Conservation (phyloP, 2,797 vertebrate species). For the Xenentodon cancila region DNA sequence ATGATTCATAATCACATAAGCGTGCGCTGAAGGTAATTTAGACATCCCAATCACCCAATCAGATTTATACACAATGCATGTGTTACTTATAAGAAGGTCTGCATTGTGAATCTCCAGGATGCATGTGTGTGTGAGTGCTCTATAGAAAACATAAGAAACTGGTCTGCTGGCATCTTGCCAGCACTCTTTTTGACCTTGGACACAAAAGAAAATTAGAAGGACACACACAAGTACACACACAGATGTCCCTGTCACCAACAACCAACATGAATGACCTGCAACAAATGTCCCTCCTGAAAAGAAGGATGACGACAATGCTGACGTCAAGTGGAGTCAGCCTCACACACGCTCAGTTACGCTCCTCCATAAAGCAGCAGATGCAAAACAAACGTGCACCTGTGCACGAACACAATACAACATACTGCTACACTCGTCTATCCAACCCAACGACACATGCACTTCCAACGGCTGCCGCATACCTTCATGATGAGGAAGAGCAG, state of each 20-base stretch:
- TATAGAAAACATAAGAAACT: slow-evolving; percentile 40
- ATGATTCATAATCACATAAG: no score
- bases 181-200: slow-evolving; percentile 54
- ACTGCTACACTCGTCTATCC: no score
- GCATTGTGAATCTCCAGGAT: slow-evolving; percentile 3
- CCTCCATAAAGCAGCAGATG: not conserved
- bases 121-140: slow-evolving; percentile 3
- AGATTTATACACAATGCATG: slow-evolving; percentile 5
- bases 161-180: slow-evolving; percentile 37
- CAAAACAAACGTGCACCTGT: not conserved
- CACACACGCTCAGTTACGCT: slow-evolving; percentile 5
- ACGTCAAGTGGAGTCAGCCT: slow-evolving; percentile 30
- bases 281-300: slow-evolving; percentile 51
- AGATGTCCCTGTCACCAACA: slow-evolving; percentile 35
- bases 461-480: slow-evolving; percentile 74
- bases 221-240: slow-evolving; percentile 15
- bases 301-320: slow-evolving; percentile 45
- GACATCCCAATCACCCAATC: no score
- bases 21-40: no score
- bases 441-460: not conserved
- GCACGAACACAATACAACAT: not conserved
- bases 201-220: slow-evolving; percentile 16
- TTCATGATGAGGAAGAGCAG: slow-evolving; percentile 95
- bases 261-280: slow-evolving; percentile 48
- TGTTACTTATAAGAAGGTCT: slow-evolving; percentile 1